phyloP scores from a whole-genome alignment of 1,140 invertebrate genomes.

The Ganaspis sp. region DNA sequence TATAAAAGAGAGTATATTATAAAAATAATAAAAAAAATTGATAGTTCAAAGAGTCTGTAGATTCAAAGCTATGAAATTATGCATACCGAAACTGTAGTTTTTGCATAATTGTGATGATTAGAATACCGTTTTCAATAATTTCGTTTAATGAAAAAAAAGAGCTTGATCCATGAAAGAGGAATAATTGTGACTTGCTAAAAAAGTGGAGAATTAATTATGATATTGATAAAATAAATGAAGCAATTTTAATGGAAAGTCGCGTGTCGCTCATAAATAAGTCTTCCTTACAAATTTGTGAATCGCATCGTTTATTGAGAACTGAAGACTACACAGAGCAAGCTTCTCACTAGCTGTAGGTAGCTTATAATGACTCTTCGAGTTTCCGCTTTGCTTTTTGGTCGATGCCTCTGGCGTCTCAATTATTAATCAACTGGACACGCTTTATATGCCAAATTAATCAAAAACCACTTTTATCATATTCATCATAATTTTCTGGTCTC shows the following conservation, averaged over 20 bases:
- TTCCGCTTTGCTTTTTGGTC: background rate
- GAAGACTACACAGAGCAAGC: background rate
- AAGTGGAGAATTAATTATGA: background rate
- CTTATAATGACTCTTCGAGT: too few relatives aligned
- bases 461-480: background rate
- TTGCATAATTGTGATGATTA: too few relatives aligned
- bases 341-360: background rate
- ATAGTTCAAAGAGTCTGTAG: too few relatives aligned
- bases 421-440: background rate
- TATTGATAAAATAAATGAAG: background rate
- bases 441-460: background rate
- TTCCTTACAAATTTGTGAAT: conserved; percentile 8
- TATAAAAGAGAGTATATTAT: too few relatives aligned
- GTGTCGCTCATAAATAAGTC: conserved; percentile 4
- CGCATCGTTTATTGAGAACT: conserved; percentile 8
- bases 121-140: too few relatives aligned
- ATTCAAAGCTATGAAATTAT: too few relatives aligned
- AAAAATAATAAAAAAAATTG: too few relatives aligned
- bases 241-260: background rate
- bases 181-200: too few relatives aligned
- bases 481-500: background rate
- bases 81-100: too few relatives aligned
- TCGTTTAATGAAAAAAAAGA: too few relatives aligned
- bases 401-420: background rate
- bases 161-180: too few relatives aligned